These are phyloP conservation scores for Agrotis ipsilon DNA, from an alignment of 2,888 invertebrate genomes.

Conservation along the genomic window DNA sequence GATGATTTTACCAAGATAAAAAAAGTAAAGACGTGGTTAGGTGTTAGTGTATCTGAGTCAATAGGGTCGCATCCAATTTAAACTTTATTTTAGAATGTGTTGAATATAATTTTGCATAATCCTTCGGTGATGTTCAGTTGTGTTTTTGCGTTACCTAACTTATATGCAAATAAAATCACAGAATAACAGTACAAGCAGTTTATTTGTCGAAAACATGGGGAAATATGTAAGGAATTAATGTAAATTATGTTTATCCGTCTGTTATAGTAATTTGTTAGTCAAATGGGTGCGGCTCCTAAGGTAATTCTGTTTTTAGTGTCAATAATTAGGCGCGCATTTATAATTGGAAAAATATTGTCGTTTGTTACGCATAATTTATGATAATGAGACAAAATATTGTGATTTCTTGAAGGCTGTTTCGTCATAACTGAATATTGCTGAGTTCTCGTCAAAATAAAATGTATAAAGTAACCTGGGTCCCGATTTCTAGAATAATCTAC, in stretches of 20 bases:
- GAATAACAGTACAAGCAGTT: not conserved
- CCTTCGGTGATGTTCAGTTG: too few species aligned
- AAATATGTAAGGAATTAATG: conserved; percentile 26
- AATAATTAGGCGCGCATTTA: conserved; percentile 22
- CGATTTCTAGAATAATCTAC: too few species aligned
- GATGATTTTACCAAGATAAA: too few species aligned
- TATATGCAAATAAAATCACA: conserved; percentile 14
- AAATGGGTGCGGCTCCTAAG: conserved; percentile 16
- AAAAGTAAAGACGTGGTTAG: too few species aligned
- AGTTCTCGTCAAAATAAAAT: too few species aligned
- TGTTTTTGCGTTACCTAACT: too few species aligned
- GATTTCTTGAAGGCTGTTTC: not conserved
- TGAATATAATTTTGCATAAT: too few species aligned
- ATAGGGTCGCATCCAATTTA: not conserved
- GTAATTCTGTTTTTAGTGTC: conserved; percentile 32
- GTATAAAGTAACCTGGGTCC: too few species aligned
- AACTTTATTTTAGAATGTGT: too few species aligned
- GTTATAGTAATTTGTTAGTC: conserved; percentile 24
- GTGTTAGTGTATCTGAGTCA: not conserved
- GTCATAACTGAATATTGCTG: too few species aligned
- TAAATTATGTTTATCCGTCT: conserved; percentile 15
- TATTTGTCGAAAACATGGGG: conserved; percentile 7
- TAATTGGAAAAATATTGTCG: conserved; percentile 27
- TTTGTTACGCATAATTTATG: conserved; percentile 8
- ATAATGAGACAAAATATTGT: not conserved